Conservation (phyloP, 2,113 vertebrate species). For the Rhadina sibilatrix region DNA sequence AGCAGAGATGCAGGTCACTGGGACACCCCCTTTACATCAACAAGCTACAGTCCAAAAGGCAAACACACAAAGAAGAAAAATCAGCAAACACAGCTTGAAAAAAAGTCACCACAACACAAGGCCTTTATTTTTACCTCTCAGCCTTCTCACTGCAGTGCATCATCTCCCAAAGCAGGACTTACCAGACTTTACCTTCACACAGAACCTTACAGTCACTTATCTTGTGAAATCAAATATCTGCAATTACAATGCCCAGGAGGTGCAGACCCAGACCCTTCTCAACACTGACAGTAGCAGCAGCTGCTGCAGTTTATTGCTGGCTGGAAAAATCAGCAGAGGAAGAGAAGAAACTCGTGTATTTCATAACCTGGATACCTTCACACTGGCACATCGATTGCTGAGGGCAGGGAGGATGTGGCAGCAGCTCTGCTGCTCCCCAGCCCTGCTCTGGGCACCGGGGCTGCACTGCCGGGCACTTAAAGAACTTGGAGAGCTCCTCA, state of each 20-base stretch:
- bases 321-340: not conserved
- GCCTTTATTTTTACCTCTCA: not conserved
- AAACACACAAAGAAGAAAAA: not conserved
- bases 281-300: not conserved
- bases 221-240: not conserved
- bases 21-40: accelerated
- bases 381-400: not conserved
- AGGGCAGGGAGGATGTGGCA: not conserved
- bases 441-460: not conserved
- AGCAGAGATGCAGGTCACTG: not conserved
- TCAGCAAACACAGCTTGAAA: not conserved
- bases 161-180: not conserved
- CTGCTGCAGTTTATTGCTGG: not conserved
- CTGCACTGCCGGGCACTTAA: accelerated
- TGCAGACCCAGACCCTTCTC: not conserved
- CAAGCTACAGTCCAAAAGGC: not conserved
- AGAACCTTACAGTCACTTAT: not conserved
- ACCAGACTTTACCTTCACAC: not conserved
- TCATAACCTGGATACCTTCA: not conserved
- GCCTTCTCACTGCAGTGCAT: not conserved
- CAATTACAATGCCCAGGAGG: not conserved
- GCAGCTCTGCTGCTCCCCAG: not conserved
- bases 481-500: not conserved
- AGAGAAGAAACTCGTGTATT: not conserved
- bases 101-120: not conserved